Evolutionary conservation across 2,888 invertebrate genomes (phyloP).

Genomic region (Melikaiella ostensackeni): DNA sequence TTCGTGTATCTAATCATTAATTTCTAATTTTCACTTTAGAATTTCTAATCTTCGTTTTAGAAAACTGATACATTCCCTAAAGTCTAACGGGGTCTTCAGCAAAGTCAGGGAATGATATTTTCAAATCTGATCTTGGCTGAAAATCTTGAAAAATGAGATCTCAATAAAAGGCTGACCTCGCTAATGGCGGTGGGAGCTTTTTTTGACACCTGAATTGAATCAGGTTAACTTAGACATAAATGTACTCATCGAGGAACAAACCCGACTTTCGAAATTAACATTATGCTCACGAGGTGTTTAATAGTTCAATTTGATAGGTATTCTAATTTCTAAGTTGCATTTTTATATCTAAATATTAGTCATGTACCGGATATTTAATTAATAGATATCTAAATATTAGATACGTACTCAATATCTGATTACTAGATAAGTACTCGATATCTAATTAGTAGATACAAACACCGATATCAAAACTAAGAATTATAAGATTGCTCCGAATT

Average conservation of each 20-base stretch:
- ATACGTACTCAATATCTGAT: background rate
- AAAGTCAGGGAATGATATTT: too few relatives aligned
- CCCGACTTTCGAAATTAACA: conserved; percentile 27
- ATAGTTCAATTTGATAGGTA: conserved; percentile 27
- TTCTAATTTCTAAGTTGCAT: conserved; percentile 33
- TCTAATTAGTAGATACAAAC: conserved; percentile 23
- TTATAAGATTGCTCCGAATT: background rate
- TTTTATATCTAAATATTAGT: conserved; percentile 24
- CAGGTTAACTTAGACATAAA: conserved; percentile 19
- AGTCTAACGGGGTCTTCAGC: background rate
- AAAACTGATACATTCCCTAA: conserved; percentile 20
- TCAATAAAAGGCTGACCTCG: conserved; percentile 30
- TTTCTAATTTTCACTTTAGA: background rate
- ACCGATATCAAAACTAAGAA: conserved; percentile 30
- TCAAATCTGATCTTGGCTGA: too few relatives aligned
- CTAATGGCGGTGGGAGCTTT: conserved; percentile 30
- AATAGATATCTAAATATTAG: background rate
- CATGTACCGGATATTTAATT: background rate
- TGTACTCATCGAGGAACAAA: conserved; percentile 26
- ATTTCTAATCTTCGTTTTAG: background rate
- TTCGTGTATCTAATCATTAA: background rate
- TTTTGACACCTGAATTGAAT: conserved; percentile 7
- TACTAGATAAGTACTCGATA: conserved; percentile 27
- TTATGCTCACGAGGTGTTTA: conserved; percentile 30
- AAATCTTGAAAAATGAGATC: conserved; percentile 1